These are phyloP conservation scores for Aythya baeri DNA, from an alignment of 2,113 vertebrate species.

Conservation along the genomic window DNA sequence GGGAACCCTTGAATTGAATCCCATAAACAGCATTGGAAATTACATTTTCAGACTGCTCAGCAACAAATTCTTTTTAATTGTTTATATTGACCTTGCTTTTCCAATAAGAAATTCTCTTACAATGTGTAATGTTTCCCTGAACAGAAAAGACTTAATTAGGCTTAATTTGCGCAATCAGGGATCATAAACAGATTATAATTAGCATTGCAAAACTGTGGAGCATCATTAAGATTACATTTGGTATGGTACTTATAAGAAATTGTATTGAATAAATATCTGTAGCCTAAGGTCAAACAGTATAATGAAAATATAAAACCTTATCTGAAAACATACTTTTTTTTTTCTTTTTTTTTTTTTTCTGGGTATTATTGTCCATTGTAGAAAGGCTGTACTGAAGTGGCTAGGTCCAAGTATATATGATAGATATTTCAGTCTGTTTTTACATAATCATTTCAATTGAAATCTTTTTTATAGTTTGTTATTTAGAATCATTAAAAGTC, in stretches of 20 bases:
- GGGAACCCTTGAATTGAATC: conserved; percentile 9
- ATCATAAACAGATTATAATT: conserved; percentile 66
- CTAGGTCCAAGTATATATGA: not conserved
- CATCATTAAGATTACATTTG: not conserved
- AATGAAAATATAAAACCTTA: conserved; percentile 10
- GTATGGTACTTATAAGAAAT: not conserved
- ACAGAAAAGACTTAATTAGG: conserved; percentile 61
- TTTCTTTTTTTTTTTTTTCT: not conserved
- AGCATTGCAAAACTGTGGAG: conserved; percentile 29
- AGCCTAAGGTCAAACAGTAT: not conserved
- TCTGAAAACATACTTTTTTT: not conserved
- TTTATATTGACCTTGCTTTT: conserved; percentile 56
- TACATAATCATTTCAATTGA: not conserved
- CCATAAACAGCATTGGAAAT: conserved; percentile 24
- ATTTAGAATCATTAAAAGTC: not conserved
- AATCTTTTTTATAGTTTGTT: not conserved
- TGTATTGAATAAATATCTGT: not conserved
- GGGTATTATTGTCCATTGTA: not conserved
- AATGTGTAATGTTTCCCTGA: conserved; percentile 22
- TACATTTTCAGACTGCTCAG: conserved; percentile 6
- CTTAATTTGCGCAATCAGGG: conserved; percentile 28
- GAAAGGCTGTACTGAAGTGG: not conserved
- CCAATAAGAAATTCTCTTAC: not conserved
- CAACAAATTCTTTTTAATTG: conserved; percentile 39
- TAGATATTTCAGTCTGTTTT: not conserved